Evolutionary conservation across 2,113 vertebrate species (phyloP).

Genomic region (Poecilia latipinna): DNA sequence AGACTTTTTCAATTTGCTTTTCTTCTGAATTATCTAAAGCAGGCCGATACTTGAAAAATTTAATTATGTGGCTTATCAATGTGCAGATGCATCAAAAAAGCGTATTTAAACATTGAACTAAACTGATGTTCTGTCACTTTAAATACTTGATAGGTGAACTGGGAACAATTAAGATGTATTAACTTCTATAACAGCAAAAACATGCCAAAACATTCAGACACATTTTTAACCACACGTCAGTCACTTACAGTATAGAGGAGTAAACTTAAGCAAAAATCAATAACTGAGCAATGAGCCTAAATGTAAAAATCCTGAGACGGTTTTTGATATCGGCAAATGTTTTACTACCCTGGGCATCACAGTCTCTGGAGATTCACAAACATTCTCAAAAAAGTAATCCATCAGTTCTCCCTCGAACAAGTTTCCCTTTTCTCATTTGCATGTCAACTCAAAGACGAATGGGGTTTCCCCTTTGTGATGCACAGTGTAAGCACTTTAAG

Average conservation of each 20-base stretch:
- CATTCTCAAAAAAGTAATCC: too few relatives aligned
- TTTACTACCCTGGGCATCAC: too few relatives aligned
- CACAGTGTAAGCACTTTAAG: too few relatives aligned
- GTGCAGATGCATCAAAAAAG: background rate
- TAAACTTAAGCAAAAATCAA: background rate
- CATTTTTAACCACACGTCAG: background rate
- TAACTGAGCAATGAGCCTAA: too few relatives aligned
- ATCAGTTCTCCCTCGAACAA: too few relatives aligned
- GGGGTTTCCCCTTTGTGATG: too few relatives aligned
- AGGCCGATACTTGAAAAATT: background rate
- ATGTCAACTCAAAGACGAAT: too few relatives aligned
- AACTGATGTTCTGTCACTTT: background rate
- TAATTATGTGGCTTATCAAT: constrained; percentile 4
- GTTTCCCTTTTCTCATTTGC: too few relatives aligned
- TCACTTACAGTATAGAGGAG: constrained; percentile 10
- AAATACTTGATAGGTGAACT: constrained; percentile 17
- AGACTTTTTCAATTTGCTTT: background rate
- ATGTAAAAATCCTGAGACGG: too few relatives aligned
- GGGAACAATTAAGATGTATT: background rate
- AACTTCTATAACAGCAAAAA: constrained; percentile 8
- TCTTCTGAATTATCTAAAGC: constrained; percentile 9
- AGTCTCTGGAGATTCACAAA: too few relatives aligned
- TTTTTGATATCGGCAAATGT: too few relatives aligned
- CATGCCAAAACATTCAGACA: background rate
- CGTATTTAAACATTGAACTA: background rate